Base-by-base conservation (phyloP, 2,113 vertebrate genomes). In the Cnemophilus loriae region DNA sequence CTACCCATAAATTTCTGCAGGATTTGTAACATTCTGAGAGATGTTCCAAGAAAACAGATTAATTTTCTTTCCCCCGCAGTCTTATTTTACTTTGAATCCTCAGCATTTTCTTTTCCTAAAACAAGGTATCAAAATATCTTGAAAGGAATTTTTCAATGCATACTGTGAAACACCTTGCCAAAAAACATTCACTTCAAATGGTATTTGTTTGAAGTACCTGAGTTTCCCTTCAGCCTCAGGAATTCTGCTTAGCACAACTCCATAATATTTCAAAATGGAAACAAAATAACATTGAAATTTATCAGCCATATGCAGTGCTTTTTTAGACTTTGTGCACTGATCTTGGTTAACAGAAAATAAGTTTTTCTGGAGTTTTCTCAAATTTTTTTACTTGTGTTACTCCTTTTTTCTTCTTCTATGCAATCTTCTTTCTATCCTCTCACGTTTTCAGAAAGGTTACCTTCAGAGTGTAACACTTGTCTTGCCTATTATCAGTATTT, bases 41-140 rank as follows among this genome's bases (percentile, higher is more conserved):
- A 63, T 42, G 64, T 96, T 96, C 90, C 93, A 96, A 91, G 79
- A 90, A 93, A 96, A 92, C 39, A 94, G 73, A 94, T 90, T 87
- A 55, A 80, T 94, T 96, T 96, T 86, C 85, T 60, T 94, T 95
- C 76, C 90, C 93, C 83, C 5, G 1, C 88, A 64, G 94, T 84
- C 74, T 84, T 82, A 81, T 64, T 92, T 95, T 84, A 94, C 84
- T 96, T 96, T 95, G 84, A 93, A 71, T 93, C 89, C 93, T 97
- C 93, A 95, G 91, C 92, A 71, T 92, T 96, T 95, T 96, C 73
- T 93, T 82, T 95, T 95, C 95, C 96, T 96, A 94, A 95, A 95
- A 95, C 92, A 96, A 92, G 95, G 85, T 97, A 94, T 96, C 92
- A 97, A 96, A 97, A 97, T 96, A 93, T 18, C 92, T 94, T 87